Percentiles rank a stretch among this genome's conserved stretches.
Conservation (phyloP, 2,797 vertebrate genomes). For the Syngnathus acus region DNA sequence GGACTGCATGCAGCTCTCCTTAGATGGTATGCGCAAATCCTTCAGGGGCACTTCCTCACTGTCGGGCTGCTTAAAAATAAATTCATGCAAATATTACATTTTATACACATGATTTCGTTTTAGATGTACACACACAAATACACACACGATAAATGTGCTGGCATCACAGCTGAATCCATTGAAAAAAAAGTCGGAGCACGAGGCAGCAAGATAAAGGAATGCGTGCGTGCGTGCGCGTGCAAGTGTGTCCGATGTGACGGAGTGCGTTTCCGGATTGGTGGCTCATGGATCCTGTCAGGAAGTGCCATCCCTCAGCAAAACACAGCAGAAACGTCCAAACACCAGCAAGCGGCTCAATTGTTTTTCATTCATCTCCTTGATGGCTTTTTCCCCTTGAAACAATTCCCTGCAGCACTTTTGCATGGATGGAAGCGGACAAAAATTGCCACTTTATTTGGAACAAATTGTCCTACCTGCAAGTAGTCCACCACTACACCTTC, state of each 20-base stretch:
- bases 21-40: conserved; percentile 77
- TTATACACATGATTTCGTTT: too few relatives aligned
- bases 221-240: neutral
- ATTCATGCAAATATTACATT: too few relatives aligned
- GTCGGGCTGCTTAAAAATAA: conserved; percentile 71
- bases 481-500: conserved; percentile 86
- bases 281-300: conserved; percentile 22
- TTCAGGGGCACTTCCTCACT: conserved; percentile 77
- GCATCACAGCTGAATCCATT: neutral
- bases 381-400: neutral
- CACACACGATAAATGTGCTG: neutral
- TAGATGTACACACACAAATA: too few relatives aligned
- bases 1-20: conserved; percentile 82
- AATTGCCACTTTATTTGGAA: neutral
- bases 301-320: conserved; percentile 21
- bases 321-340: conserved; percentile 24
- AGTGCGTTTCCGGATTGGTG: conserved; percentile 5
- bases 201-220: neutral
- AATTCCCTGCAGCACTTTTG: neutral
- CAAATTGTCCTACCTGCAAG: conserved; percentile 66
- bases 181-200: neutral
- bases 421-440: neutral
- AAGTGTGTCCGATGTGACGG: neutral
- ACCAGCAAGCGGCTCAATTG: conserved; percentile 1
- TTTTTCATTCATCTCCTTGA: conserved; percentile 3